Conservation (phyloP, 2,888 invertebrate species). For the Teleiodes luculella region DNA sequence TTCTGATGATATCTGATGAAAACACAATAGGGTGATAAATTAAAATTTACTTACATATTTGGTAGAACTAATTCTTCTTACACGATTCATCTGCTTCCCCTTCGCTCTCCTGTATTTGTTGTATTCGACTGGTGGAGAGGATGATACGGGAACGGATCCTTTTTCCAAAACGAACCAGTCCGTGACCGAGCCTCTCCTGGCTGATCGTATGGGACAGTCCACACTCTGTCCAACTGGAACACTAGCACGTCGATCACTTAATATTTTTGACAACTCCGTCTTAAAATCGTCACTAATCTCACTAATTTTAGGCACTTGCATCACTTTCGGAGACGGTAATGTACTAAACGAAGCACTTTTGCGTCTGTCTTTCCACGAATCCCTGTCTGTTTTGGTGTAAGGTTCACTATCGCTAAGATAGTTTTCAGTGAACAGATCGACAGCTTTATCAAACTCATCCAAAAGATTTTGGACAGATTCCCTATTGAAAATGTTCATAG, state of each 20-base stretch:
- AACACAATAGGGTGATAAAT: background rate
- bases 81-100: constrained; percentile 59
- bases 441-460: constrained; percentile 62
- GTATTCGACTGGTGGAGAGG: constrained; percentile 28
- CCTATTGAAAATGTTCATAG: constrained; percentile 51
- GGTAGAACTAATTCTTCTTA: constrained; percentile 68
- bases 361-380: constrained; percentile 46
- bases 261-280: constrained; percentile 49
- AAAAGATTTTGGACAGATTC: constrained; percentile 61
- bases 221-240: constrained; percentile 17
- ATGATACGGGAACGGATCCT: constrained; percentile 26
- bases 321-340: constrained; percentile 60
- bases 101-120: constrained; percentile 60
- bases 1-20: background rate
- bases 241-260: constrained; percentile 44
- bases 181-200: constrained; percentile 64
- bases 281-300: constrained; percentile 65
- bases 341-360: constrained; percentile 61
- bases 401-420: constrained; percentile 69
- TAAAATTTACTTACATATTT: constrained; percentile 64
- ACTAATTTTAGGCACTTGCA: constrained; percentile 58
- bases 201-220: constrained; percentile 22
- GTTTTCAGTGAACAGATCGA: constrained; percentile 67
- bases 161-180: constrained; percentile 73
- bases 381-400: constrained; percentile 49